Evolutionary conservation across 1,140 invertebrate genomes (phyloP).

Genomic region (Spodoptera litura): DNA sequence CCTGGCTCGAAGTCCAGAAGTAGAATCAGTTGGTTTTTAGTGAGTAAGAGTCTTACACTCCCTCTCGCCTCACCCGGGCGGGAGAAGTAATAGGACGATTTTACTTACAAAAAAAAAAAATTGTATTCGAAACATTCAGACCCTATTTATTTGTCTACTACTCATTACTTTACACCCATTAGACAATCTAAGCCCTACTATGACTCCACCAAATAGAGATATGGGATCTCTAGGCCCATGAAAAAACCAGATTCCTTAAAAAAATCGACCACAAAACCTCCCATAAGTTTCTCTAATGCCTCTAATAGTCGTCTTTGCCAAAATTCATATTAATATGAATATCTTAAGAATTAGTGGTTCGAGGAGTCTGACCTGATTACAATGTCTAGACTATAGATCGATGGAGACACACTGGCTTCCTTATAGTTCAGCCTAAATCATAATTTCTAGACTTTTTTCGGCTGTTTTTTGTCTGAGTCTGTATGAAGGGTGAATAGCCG

Average conservation of each 20-base stretch:
- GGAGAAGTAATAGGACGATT: no score
- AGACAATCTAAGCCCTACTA: no score
- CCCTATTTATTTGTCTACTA: no score
- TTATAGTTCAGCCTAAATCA: slow-evolving; percentile 5
- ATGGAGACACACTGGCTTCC: slow-evolving; percentile 1
- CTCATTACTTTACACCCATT: not conserved
- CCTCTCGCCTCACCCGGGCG: no score
- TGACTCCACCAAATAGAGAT: no score
- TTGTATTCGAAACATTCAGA: no score
- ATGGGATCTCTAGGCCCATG: no score
- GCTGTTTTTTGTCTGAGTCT: not conserved
- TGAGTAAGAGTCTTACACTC: no score
- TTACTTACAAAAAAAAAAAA: no score
- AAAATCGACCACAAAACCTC: not conserved
- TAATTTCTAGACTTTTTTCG: slow-evolving; percentile 1
- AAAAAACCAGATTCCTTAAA: not conserved
- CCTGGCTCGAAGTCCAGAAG: no score
- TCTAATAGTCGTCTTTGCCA: slow-evolving; percentile 2
- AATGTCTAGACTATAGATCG: slow-evolving; percentile 11
- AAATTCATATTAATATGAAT: slow-evolving; percentile 24
- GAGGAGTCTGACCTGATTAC: slow-evolving; percentile 19
- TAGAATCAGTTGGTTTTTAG: no score
- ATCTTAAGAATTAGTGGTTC: slow-evolving; percentile 30
- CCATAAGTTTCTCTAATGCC: not conserved
- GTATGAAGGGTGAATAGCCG: not conserved